A percentile compares a stretch with the other conserved stretches of the same genome.
Evolutionary conservation across 2,888 invertebrate species (phyloP).

Genomic region (Notodonta ziczac): DNA sequence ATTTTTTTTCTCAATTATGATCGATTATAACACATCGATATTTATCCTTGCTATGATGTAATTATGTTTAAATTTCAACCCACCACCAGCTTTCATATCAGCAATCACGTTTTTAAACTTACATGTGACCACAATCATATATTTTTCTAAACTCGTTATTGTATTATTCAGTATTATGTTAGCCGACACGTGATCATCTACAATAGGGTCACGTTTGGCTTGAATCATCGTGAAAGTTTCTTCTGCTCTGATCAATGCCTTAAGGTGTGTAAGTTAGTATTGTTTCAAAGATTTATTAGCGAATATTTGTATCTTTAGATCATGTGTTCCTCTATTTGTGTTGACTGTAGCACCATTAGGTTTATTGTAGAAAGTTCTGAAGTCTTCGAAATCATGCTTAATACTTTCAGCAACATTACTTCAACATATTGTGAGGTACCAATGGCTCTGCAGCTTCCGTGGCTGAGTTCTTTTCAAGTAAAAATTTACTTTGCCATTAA

Average conservation of each 20-base stretch:
- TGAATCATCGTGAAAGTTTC: conserved; percentile 41
- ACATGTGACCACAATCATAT: conserved; percentile 33
- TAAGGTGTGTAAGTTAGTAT: not conserved
- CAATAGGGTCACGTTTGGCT: conserved; percentile 40
- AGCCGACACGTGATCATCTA: conserved; percentile 39
- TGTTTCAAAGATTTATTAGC: not conserved
- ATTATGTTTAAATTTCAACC: not conserved
- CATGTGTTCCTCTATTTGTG: conserved; percentile 12
- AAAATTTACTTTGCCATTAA: too few species aligned
- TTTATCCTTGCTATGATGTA: too few species aligned
- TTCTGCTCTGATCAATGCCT: not conserved
- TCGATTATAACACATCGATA: too few species aligned
- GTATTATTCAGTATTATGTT: conserved; percentile 23
- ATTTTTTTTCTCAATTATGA: too few species aligned
- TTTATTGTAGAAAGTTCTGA: too few species aligned
- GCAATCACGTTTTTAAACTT: conserved; percentile 8
- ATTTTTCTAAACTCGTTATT: conserved; percentile 35
- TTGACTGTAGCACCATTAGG: conserved; percentile 8
- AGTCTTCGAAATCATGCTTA: too few species aligned
- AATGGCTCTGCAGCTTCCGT: too few species aligned
- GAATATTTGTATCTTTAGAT: not conserved
- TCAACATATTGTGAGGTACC: too few species aligned
- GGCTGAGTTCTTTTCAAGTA: too few species aligned
- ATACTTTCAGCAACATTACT: too few species aligned
- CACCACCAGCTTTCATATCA: not conserved